These are phyloP conservation scores for Rhabdophis nuchalis DNA, from an alignment of 2,797 vertebrate species.

Conservation along the genomic window DNA sequence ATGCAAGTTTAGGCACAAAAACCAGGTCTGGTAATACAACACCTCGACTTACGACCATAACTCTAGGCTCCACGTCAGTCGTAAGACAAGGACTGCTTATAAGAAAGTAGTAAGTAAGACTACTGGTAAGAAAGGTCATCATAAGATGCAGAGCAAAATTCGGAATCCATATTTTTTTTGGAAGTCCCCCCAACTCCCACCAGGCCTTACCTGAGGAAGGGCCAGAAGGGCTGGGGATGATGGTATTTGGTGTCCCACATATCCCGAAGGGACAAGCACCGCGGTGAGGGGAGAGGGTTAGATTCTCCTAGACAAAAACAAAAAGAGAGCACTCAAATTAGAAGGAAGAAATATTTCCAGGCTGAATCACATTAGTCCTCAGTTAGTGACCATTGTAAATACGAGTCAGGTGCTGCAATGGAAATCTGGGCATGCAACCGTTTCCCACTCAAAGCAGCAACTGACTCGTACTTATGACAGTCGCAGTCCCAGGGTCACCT, in stretches of 20 bases:
- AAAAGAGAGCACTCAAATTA: background rate
- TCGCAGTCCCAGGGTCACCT: background rate
- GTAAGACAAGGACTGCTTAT: background rate
- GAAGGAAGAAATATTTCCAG: background rate
- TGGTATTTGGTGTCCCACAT: background rate
- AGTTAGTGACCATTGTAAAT: fast-evolving
- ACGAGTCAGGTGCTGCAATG: background rate
- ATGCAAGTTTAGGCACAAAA: no score
- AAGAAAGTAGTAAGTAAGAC: no score
- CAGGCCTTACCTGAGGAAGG: background rate
- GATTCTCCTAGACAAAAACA: background rate
- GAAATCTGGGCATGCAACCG: fast-evolving
- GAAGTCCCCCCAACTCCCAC: background rate
- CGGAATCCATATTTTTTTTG: background rate
- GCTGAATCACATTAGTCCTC: background rate
- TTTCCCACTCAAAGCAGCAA: background rate
- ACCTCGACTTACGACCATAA: fast-evolving
- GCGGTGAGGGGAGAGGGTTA: background rate
- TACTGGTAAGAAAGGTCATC: background rate
- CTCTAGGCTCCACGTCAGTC: fast-evolving
- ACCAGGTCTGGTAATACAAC: fast-evolving
- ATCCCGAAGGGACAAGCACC: background rate
- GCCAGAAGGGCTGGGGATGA: background rate
- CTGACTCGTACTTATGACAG: background rate
- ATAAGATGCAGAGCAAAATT: background rate